Percentiles rank a stretch among this genome's conserved stretches.
Evolutionary conservation across 2,113 vertebrate species (phyloP).

Genomic region (Sapayoa aenigma): DNA sequence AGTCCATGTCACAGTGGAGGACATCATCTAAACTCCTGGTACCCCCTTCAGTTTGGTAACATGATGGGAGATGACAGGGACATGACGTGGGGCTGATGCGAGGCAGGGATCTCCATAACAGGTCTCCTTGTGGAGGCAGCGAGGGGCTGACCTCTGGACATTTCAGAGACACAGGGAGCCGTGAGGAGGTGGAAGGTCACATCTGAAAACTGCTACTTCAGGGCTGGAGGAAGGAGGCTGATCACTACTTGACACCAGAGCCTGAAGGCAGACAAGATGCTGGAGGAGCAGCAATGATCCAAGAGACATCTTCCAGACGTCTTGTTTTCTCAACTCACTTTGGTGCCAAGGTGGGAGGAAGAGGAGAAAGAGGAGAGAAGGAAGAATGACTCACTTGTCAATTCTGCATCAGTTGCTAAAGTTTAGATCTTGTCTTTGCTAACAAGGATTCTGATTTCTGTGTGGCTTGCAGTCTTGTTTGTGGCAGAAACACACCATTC

Average conservation of each 20-base stretch:
- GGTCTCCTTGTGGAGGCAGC: background rate
- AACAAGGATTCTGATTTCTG: background rate
- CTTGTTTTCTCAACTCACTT: background rate
- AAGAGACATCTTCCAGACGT: background rate
- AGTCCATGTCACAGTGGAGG: background rate
- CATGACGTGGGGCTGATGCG: background rate
- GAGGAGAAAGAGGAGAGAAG: background rate
- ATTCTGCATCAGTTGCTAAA: background rate
- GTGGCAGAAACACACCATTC: background rate
- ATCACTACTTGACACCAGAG: background rate
- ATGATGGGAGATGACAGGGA: conserved; percentile 30
- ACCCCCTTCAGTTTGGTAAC: background rate
- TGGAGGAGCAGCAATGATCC: background rate
- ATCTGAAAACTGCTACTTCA: background rate
- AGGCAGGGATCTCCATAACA: background rate
- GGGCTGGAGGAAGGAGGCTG: background rate
- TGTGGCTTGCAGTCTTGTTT: background rate
- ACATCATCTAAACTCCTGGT: background rate
- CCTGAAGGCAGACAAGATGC: conserved; percentile 17
- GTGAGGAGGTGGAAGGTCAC: background rate
- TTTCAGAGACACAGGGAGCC: background rate
- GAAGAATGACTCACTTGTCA: background rate
- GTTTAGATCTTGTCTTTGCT: background rate
- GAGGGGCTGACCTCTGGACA: background rate
- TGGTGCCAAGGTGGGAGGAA: background rate